These are phyloP conservation scores for Choloepus didactylus DNA, from an alignment of 2,797 vertebrate species.

Conservation along the genomic window DNA sequence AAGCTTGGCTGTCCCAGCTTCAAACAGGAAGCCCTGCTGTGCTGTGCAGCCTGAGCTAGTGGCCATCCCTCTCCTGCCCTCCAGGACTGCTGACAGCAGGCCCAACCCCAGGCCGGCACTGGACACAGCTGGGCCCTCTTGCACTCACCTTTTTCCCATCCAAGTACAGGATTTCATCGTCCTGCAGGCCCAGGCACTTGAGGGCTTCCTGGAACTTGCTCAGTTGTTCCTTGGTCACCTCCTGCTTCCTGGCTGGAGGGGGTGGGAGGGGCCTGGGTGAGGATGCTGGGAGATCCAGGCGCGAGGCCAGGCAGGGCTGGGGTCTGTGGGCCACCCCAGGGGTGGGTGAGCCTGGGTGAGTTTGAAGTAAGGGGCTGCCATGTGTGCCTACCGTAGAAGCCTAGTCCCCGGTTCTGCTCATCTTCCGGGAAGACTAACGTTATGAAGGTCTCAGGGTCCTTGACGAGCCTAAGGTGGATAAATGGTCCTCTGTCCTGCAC, in stretches of 20 bases:
- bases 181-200: slow-evolving; percentile 57
- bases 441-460: slow-evolving; percentile 5
- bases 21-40: not conserved
- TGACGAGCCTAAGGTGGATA: not conserved
- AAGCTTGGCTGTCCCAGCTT: not conserved
- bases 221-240: not conserved
- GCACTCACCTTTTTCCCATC: slow-evolving; percentile 71
- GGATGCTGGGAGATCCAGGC: rapidly evolving
- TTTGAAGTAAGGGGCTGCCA: rapidly evolving
- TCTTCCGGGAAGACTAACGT: not conserved
- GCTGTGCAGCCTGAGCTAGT: not conserved
- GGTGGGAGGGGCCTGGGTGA: not conserved
- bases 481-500: rapidly evolving
- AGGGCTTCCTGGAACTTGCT: not conserved
- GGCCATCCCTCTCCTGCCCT: not conserved
- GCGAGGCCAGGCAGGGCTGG: not conserved
- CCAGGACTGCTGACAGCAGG: not conserved
- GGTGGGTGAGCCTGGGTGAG: too few relatives aligned
- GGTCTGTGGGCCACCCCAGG: not conserved
- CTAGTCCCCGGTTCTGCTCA: not conserved
- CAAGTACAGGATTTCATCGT: not conserved
- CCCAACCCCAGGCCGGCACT: rapidly evolving
- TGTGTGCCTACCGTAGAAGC: slow-evolving; percentile 38
- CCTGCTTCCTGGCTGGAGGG: slow-evolving; percentile 67
- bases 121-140: rapidly evolving